Evolutionary conservation across 2,888 invertebrate genomes (phyloP).

Genomic region (Campopleginae sp.): DNA sequence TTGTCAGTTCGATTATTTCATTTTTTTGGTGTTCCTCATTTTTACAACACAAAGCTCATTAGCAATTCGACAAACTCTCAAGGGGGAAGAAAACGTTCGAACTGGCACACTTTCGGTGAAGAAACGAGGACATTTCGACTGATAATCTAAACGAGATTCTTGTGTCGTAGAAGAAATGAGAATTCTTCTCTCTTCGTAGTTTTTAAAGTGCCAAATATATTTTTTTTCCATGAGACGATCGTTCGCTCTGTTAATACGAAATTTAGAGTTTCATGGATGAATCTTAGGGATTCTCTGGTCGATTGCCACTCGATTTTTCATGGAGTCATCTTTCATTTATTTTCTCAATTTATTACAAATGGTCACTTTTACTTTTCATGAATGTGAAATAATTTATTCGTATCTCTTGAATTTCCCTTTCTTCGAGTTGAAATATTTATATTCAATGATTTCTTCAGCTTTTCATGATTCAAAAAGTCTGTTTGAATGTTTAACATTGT

Average conservation of each 20-base stretch:
- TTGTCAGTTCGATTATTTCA: background rate
- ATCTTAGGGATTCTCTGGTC: background rate
- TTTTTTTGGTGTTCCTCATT: background rate
- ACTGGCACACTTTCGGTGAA: background rate
- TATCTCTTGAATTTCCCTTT: constrained; percentile 9
- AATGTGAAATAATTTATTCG: constrained; percentile 16
- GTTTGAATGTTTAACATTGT: constrained; percentile 47
- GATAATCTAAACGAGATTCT: background rate
- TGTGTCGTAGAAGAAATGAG: background rate
- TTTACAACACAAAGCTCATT: background rate
- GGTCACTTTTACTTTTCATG: background rate
- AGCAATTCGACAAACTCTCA: background rate
- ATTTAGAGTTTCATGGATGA: background rate
- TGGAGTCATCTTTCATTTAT: background rate
- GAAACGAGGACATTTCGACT: constrained; percentile 7
- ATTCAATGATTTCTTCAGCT: constrained; percentile 12
- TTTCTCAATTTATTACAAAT: constrained; percentile 2
- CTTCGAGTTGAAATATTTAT: background rate
- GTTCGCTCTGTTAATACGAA: background rate
- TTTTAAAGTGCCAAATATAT: background rate
- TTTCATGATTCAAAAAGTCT: constrained; percentile 38
- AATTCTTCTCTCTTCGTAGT: background rate
- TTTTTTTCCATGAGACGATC: background rate
- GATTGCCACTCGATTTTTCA: constrained; percentile 12
- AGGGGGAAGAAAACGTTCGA: background rate